Evolutionary conservation across 2,888 invertebrate genomes (phyloP), one percentile per base, ranked within the genome.

Genomic region (Leptopilina drosophilae): DNA sequence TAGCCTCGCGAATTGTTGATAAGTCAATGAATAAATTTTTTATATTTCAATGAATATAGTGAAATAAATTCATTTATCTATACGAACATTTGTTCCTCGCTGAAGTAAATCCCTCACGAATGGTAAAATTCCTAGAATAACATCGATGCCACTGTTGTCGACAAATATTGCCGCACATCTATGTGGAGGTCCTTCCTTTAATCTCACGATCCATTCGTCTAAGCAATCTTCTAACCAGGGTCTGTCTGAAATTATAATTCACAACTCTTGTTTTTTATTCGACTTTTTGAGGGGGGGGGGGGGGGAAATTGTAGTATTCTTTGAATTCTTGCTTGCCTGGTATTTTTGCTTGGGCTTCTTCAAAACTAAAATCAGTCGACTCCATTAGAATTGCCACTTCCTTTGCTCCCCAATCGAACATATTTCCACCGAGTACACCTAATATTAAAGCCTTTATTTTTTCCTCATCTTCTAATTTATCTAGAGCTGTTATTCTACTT

Each of bases 321-420:
- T 26, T 26, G 26, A 26, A 26, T 26, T 59, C 7, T 67, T 11
- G 56, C 64, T 84, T 88, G 94, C 94, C 92, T 88, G 98, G 97
- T 83, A 99, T 96, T 90, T 95, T 96, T 14, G 94, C 93, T 88
- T 96, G 93, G 5, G 98, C 98, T 89, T 97, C 95, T 85, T 94
- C 93, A 83, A 99, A 95, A 75, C 96, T 96, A 93, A 98, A 97
- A 78, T 92, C 93, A 42, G 94, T 93, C 42, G 93, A 93, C 91
- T 98, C 96, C 93, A 99, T 94, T 83, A 98, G 95, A 86, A 95
- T 94, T 20, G 96, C 95, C 4, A 98, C 96, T 89, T 97, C 98
- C 91, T 96, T 96, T 2, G 99, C 98, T 77, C 99, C 99, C 98
- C 98, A 98, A 92, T 99, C 99, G 93, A 99, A 99, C 93, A 99